These are phyloP conservation scores for Meteorus colon DNA, from an alignment of 2,888 invertebrate species.

Conservation along the genomic window DNA sequence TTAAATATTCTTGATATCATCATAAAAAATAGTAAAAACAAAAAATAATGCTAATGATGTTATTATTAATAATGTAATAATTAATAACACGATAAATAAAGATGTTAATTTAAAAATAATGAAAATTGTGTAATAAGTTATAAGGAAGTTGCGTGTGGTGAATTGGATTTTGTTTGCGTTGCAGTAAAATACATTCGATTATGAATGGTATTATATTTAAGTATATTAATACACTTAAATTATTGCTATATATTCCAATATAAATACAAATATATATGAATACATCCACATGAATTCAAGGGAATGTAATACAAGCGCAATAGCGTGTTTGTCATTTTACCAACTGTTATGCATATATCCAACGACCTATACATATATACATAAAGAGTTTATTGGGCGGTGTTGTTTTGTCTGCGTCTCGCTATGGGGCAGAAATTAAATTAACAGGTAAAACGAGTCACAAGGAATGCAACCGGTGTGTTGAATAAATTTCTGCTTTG, in stretches of 20 bases:
- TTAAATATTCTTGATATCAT: not conserved
- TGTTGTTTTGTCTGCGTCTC: conserved; percentile 50
- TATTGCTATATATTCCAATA: conserved; percentile 13
- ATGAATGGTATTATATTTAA: conserved; percentile 20
- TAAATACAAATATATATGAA: too few species aligned
- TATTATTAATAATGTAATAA: not conserved
- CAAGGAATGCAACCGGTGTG: conserved; percentile 44
- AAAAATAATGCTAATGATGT: not conserved
- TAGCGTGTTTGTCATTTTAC: not conserved
- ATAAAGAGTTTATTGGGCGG: conserved; percentile 31
- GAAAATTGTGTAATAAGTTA: not conserved
- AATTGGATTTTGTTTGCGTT: conserved; percentile 5
- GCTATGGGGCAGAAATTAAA: conserved; percentile 47
- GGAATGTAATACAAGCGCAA: conserved; percentile 11
- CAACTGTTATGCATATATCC: conserved; percentile 8
- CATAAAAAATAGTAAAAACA: not conserved
- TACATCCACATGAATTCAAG: not conserved
- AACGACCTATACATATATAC: conserved; percentile 16
- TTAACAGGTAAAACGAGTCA: conserved; percentile 54
- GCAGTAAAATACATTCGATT: not conserved
- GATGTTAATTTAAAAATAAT: not conserved
- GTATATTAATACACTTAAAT: conserved; percentile 26
- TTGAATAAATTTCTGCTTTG: conserved; percentile 8
- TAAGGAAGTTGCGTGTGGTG: conserved; percentile 18
- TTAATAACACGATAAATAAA: not conserved